phyloP scores from a whole-genome alignment of 2,797 vertebrate genomes.

The Picus viridis region DNA sequence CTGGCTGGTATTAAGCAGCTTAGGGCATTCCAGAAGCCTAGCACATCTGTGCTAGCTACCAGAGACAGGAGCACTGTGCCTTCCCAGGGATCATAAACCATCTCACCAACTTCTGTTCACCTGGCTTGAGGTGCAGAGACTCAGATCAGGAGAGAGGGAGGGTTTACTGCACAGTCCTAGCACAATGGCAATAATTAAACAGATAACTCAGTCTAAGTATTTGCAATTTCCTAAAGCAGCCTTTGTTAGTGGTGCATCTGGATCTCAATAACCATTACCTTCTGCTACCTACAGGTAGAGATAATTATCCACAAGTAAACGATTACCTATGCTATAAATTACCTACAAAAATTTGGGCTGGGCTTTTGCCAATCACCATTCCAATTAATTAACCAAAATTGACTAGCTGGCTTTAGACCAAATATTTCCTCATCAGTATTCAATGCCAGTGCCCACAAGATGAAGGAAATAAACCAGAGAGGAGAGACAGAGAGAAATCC shows the following conservation, averaged over 20 bases:
- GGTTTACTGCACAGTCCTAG: background rate
- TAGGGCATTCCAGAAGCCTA: background rate
- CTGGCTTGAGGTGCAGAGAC: background rate
- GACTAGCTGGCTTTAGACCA: constrained; percentile 69
- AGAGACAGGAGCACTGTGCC: background rate
- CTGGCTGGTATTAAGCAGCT: background rate
- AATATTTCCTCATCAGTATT: constrained; percentile 67
- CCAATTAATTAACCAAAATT: constrained; percentile 76
- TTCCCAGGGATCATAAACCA: background rate
- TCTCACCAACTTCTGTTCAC: background rate
- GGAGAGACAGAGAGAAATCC: background rate
- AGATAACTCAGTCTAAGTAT: constrained; percentile 58
- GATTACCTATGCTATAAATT: constrained; percentile 73
- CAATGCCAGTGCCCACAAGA: background rate
- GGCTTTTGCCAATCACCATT: constrained; percentile 73
- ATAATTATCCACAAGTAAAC: constrained; percentile 70
- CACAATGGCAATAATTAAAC: constrained; percentile 31
- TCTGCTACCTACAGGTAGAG: constrained; percentile 66
- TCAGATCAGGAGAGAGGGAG: background rate
- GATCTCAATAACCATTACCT: constrained; percentile 65
- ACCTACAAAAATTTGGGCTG: constrained; percentile 76
- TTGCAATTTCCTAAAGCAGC: constrained; percentile 26
- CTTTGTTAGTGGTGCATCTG: constrained; percentile 35
- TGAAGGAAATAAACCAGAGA: constrained; percentile 54
- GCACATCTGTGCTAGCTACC: background rate